Evolutionary conservation across 2,113 vertebrate species (phyloP).

Genomic region (Tonatia bakeri): DNA sequence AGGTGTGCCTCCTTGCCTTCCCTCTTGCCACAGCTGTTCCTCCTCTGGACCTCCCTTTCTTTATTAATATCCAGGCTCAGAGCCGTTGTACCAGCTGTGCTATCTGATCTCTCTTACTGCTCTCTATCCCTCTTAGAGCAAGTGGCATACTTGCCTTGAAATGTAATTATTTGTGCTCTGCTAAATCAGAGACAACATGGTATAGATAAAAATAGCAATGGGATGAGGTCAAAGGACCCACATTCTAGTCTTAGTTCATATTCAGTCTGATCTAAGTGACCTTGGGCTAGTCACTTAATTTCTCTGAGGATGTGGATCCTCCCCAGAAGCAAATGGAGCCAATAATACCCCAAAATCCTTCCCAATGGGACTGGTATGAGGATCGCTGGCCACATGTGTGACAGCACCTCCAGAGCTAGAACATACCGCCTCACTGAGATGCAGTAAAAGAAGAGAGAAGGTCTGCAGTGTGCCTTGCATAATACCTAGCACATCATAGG

Average conservation of each 20-base stretch:
- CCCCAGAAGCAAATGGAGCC: not conserved
- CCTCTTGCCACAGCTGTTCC: not conserved
- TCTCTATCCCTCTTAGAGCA: not conserved
- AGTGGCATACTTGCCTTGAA: not conserved
- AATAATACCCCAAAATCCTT: not conserved
- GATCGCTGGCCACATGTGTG: not conserved
- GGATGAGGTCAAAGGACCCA: not conserved
- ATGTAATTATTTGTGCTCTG: not conserved
- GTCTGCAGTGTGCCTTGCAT: not conserved
- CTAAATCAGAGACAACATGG: not conserved
- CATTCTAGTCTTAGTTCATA: not conserved
- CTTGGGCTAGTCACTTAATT: not conserved
- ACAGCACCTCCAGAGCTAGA: not conserved
- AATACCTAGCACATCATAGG: not conserved
- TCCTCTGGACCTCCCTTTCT: not conserved
- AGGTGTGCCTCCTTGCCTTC: not conserved
- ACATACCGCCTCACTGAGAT: not conserved
- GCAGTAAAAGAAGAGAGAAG: not conserved
- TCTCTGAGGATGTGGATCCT: not conserved
- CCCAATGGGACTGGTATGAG: rapidly evolving
- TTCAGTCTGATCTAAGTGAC: not conserved
- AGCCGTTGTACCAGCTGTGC: not conserved
- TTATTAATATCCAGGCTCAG: not conserved
- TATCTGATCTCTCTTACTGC: not conserved
- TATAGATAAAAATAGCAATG: not conserved